Percentiles rank a stretch among this genome's conserved stretches.
These are phyloP conservation scores for Graphium colonna DNA, from an alignment of 2,888 invertebrate species.

Conservation along the genomic window DNA sequence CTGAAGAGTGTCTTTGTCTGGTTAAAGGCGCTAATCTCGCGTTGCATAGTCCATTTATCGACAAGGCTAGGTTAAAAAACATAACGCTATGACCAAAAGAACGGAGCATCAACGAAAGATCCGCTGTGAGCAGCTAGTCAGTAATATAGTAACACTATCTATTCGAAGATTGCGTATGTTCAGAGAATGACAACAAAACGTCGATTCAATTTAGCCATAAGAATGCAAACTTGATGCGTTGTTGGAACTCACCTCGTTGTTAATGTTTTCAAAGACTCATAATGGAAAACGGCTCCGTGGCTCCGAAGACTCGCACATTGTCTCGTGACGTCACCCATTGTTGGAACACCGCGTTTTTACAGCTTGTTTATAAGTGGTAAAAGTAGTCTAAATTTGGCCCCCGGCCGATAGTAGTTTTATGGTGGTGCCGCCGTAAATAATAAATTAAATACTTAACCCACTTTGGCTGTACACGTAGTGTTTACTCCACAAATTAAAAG, in stretches of 20 bases:
- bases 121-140: no score
- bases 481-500: background rate
- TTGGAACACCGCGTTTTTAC: conserved; percentile 20
- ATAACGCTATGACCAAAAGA: no score
- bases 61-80: no score
- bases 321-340: conserved; percentile 27
- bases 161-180: no score
- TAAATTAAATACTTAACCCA: conserved; percentile 12
- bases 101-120: no score
- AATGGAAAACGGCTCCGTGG: conserved; percentile 25
- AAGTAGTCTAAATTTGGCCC: conserved; percentile 21
- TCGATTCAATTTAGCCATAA: no score
- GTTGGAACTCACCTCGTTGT: conserved; percentile 20
- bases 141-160: no score
- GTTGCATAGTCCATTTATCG: no score
- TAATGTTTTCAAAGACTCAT: conserved; percentile 28
- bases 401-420: conserved; percentile 8
- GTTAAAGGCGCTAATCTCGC: no score
- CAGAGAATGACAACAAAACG: no score
- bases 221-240: background rate
- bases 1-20: no score
- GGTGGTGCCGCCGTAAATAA: conserved; percentile 10
- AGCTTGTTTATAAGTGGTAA: conserved; percentile 20
- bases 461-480: background rate
- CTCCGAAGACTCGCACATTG: conserved; percentile 23